Evolutionary conservation across 2,797 vertebrate genomes (phyloP).

Genomic region (Acestrorhynchus altus): DNA sequence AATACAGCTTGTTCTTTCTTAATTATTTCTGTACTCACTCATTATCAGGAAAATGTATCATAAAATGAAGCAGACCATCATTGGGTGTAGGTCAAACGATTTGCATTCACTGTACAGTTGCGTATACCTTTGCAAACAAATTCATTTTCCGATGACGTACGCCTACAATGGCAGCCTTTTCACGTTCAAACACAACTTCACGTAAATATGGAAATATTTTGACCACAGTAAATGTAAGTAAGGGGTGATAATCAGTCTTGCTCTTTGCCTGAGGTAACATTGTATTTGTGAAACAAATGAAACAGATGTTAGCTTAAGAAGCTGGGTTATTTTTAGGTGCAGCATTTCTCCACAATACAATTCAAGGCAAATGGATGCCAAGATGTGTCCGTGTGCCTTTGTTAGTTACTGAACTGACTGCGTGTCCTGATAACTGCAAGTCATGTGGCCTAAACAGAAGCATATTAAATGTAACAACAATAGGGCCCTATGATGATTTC

Average conservation of each 20-base stretch:
- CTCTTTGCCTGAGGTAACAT: not conserved
- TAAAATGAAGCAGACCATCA: not conserved
- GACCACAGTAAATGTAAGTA: not conserved
- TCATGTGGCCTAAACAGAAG: not conserved
- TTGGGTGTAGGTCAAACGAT: not conserved
- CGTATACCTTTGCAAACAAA: not conserved
- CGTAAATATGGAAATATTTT: too few relatives aligned
- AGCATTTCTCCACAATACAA: not conserved
- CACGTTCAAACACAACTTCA: not conserved
- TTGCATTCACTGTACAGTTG: too few relatives aligned
- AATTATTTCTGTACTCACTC: not conserved
- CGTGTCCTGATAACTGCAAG: not conserved
- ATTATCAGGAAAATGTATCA: not conserved
- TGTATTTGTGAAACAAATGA: not conserved
- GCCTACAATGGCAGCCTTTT: not conserved
- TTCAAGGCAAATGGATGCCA: not conserved
- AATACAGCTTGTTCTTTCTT: slow-evolving; percentile 10
- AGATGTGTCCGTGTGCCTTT: not conserved
- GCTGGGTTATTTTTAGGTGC: slow-evolving; percentile 2
- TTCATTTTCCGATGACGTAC: not conserved
- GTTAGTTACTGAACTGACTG: not conserved
- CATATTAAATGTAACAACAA: not conserved
- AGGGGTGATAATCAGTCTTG: not conserved
- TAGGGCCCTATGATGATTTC: too few relatives aligned
- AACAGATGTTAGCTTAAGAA: slow-evolving; percentile 17